Conservation (phyloP, 2,113 vertebrate species). For the Genyomyrus donnyi region DNA sequence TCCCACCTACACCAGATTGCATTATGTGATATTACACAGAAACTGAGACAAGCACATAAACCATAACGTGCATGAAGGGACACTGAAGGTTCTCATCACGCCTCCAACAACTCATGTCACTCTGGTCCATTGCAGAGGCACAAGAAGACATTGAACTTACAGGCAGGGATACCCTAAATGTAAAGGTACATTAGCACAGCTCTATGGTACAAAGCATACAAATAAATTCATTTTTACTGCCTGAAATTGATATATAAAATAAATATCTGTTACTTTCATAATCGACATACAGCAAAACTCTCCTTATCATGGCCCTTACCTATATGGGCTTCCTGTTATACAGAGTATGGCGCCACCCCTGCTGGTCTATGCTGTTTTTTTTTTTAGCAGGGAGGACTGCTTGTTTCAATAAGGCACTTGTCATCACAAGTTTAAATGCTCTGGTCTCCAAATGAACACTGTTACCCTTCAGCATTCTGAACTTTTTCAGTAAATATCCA, state of each 20-base stretch:
- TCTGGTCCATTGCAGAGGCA: neutral
- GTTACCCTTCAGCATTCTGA: neutral
- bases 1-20: conserved; percentile 41
- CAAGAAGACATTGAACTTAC: neutral
- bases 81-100: neutral
- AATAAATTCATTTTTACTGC: neutral
- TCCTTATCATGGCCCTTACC: neutral
- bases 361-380: neutral
- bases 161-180: neutral
- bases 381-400: neutral
- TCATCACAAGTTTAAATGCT: neutral
- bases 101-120: neutral
- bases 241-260: neutral
- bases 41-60: conserved; percentile 22
- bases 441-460: neutral
- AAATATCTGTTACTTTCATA: neutral
- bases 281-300: neutral
- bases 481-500: neutral
- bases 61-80: neutral
- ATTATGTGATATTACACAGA: conserved; percentile 51
- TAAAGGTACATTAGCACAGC: neutral
- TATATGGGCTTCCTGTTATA: neutral
- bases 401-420: neutral
- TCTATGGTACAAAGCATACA: neutral
- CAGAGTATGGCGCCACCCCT: neutral